Percentiles rank a stretch among this genome's conserved stretches.
Evolutionary conservation across 2,888 invertebrate genomes (phyloP).

Genomic region (Ophion costatus): DNA sequence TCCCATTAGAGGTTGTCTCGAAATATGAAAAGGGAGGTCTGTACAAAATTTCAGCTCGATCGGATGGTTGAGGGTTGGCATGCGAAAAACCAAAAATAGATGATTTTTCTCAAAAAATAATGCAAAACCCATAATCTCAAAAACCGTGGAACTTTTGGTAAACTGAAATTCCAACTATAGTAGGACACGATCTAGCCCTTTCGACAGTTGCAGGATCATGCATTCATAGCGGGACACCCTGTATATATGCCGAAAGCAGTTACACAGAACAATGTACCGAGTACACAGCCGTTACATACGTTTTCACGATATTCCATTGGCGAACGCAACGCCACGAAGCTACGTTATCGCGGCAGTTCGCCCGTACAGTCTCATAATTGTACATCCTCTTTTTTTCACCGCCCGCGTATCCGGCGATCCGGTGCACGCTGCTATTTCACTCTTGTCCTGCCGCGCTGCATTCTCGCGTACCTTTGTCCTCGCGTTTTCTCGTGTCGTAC

Average conservation of each 20-base stretch:
- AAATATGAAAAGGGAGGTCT: no score
- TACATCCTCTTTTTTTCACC: conserved; percentile 32
- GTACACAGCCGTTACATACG: conserved; percentile 40
- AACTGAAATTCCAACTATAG: neutral
- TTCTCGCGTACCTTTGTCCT: conserved; percentile 14
- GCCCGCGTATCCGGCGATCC: conserved; percentile 2
- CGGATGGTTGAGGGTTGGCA: no score
- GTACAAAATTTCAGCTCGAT: no score
- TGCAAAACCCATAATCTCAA: no score
- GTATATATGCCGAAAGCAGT: neutral
- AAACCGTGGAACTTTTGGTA: neutral
- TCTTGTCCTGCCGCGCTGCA: conserved; percentile 33
- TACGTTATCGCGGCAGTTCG: conserved; percentile 36
- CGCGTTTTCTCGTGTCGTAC: neutral
- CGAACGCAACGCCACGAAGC: conserved; percentile 6
- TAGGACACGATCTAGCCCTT: no score
- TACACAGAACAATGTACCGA: neutral
- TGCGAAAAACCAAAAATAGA: no score
- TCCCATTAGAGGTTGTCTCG: no score
- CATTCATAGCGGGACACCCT: no score
- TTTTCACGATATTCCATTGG: conserved; percentile 39
- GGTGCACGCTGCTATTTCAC: conserved; percentile 12
- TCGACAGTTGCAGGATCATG: no score
- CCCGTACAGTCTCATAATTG: conserved; percentile 41
- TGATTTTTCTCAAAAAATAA: no score